Conservation (phyloP, 2,888 invertebrate species). For the Agrochola circellaris region DNA sequence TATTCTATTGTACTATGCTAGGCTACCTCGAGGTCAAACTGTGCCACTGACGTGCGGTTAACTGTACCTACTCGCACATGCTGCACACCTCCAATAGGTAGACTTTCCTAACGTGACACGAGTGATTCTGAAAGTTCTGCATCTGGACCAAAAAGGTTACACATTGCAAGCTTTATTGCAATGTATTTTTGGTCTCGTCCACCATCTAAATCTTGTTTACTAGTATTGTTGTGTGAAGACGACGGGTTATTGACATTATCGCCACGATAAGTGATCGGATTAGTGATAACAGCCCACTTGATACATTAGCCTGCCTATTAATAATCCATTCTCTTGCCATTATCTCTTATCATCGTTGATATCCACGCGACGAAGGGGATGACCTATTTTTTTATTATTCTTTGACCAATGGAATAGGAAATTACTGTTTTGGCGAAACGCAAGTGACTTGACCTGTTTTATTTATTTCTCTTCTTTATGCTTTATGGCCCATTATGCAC, state of each 20-base stretch:
- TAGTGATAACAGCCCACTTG: constrained; percentile 16
- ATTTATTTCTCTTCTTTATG: background rate
- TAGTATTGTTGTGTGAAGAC: background rate
- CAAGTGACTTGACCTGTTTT: too few species aligned
- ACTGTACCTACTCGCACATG: background rate
- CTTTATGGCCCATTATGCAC: background rate
- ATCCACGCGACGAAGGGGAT: background rate
- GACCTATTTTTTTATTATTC: background rate
- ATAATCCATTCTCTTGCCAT: constrained; percentile 14
- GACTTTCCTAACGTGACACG: too few species aligned
- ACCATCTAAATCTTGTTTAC: background rate
- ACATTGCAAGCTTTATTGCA: background rate
- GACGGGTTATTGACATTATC: constrained; percentile 5
- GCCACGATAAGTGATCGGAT: constrained; percentile 22
- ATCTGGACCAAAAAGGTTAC: background rate
- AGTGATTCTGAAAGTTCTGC: background rate
- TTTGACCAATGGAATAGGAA: background rate
- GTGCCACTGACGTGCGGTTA: background rate
- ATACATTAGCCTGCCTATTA: background rate
- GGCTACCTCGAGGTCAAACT: background rate
- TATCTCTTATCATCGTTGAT: background rate
- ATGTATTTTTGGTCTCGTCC: background rate
- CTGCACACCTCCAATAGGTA: background rate
- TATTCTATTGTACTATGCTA: background rate
- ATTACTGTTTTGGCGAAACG: background rate